Evolutionary conservation across 2,797 vertebrate genomes (phyloP).

Genomic region (Lindbergichthys nudifrons): DNA sequence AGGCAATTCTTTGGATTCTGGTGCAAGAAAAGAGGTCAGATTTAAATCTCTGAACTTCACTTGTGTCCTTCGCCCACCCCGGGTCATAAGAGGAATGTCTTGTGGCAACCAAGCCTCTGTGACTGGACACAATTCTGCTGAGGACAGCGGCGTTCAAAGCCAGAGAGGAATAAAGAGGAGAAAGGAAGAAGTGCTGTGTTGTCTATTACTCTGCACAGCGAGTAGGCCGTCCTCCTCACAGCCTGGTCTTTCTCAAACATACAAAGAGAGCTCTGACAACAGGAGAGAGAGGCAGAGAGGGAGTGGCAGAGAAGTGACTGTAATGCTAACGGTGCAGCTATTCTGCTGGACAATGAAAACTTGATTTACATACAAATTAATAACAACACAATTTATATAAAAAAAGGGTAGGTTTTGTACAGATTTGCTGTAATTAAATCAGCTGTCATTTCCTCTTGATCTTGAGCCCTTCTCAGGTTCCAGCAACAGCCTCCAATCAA

Average conservation of each 20-base stretch:
- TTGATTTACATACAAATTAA: background rate
- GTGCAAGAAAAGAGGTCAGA: slow-evolving; percentile 64
- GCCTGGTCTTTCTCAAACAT: slow-evolving; percentile 59
- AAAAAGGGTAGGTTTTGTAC: slow-evolving; percentile 7
- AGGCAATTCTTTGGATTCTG: slow-evolving; percentile 49
- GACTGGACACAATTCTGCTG: slow-evolving; percentile 68
- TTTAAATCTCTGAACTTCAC: slow-evolving; percentile 57
- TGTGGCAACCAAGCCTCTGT: slow-evolving; percentile 58
- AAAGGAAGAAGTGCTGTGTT: slow-evolving; percentile 54
- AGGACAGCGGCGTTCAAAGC: slow-evolving; percentile 39
- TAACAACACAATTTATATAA: background rate
- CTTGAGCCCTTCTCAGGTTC: slow-evolving; percentile 44
- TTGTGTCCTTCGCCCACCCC: slow-evolving; percentile 61
- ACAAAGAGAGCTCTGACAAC: slow-evolving; percentile 73
- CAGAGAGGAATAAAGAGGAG: slow-evolving; percentile 13
- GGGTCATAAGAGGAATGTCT: slow-evolving; percentile 73
- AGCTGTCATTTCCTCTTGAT: slow-evolving; percentile 40
- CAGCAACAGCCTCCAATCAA: slow-evolving; percentile 69
- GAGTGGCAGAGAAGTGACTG: slow-evolving; percentile 37
- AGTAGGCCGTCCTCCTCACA: slow-evolving; percentile 56
- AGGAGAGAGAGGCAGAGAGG: slow-evolving; percentile 29
- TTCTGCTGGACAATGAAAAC: slow-evolving; percentile 14
- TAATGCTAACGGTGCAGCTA: slow-evolving; percentile 11
- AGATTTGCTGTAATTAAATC: slow-evolving; percentile 36
- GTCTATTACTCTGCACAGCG: slow-evolving; percentile 35